Base-by-base conservation (phyloP, 2,113 vertebrate species). In the Myrmophylax atrothorax region DNA sequence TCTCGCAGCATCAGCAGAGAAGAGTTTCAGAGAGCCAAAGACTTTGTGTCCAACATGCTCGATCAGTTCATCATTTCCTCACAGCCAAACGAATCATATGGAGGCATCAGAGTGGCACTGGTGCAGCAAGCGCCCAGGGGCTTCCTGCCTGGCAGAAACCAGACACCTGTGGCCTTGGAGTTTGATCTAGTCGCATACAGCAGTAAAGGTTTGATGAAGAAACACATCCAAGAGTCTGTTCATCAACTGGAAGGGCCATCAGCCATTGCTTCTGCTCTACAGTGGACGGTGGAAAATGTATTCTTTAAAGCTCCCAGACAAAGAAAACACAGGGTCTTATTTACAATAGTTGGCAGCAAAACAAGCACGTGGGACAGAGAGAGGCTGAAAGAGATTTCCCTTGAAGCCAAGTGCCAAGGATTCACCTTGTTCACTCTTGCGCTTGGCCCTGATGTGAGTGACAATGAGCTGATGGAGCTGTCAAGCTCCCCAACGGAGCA, bases 351-450 rank as follows among this genome's bases (percentile, higher is more conserved):
- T 16, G 98, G 98, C 53, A 97, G 98, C 8, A 79, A 97, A 96
- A 98, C 98, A 20, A 97, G 98, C 53, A 14, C 4, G 2, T 93
- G 96, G 94, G 99, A 99, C 97, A 91, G 29, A 84, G 95, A 96
- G 87, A 97, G 81, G 87, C 97, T 99, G 53, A 93, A 63, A 46
- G 93, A 96, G 79, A 37, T 98, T 59, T 95, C 98, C 40, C 94
- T 88, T 1, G 96, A 97, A 93, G 98, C 98, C 69, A 98, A 98
- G 90, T 99, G 99, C 81, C 96, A 98, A 80, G 99, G 98, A 18
- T 97, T 99, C 94, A 97, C 98, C 3, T 8, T 99, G 81, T 98
- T 99, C 46, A 97, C 98, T 68, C 93, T 99, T 93, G 98, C 96
- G 0, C 95, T 99, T 49, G 98, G 98, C 7, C 87, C 79, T 0